Conservation (phyloP, 2,888 invertebrate genomes). For the Operophtera brumata region DNA sequence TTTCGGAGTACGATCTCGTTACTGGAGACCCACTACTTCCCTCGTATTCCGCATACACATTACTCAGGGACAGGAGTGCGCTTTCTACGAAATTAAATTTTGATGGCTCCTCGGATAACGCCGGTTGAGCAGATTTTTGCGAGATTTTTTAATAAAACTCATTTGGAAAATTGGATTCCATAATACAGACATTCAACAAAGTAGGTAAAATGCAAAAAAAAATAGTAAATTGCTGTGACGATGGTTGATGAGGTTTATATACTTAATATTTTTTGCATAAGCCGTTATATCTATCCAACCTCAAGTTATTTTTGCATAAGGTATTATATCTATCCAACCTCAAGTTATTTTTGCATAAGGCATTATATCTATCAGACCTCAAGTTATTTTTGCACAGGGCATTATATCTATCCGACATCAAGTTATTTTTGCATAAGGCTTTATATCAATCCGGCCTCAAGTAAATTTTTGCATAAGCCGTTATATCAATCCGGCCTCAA, state of each 20-base stretch:
- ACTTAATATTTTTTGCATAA: background rate
- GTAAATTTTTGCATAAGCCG: no score
- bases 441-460: no score
- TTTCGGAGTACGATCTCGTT: conserved; percentile 29
- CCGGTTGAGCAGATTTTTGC: conserved; percentile 47
- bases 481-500: no score
- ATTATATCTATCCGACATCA: no score
- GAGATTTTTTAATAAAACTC: conserved; percentile 45
- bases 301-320: no score
- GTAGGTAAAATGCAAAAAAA: conserved; percentile 11
- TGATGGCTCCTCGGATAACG: conserved; percentile 64
- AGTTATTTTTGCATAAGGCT: no score
- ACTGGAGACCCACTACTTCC: conserved; percentile 35
- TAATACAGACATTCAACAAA: conserved; percentile 29
- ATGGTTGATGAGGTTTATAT: background rate
- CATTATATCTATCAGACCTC: no score
- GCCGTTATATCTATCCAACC: no score
- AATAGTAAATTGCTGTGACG: conserved; percentile 5
- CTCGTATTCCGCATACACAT: conserved; percentile 60
- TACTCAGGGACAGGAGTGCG: conserved; percentile 58
- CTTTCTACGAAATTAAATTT: conserved; percentile 76
- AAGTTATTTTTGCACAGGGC: no score
- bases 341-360: no score
- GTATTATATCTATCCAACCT: no score
- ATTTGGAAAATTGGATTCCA: conserved; percentile 49